Evolutionary conservation across 2,797 vertebrate genomes (phyloP).

Genomic region (Gadopsis bispinosus): DNA sequence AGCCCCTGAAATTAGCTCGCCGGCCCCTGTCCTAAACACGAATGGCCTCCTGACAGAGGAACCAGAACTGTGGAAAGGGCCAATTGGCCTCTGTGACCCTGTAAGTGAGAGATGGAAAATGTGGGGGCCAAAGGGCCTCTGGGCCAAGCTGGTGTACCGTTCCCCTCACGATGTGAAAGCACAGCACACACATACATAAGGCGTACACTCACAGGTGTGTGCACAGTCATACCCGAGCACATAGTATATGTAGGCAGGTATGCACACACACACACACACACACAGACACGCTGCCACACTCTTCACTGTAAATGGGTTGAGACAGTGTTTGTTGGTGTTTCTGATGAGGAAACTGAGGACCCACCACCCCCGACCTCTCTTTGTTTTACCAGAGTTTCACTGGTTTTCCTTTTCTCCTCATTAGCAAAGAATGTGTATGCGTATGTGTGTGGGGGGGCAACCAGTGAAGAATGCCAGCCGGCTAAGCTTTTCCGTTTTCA

Average conservation of each 20-base stretch:
- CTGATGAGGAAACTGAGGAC: conserved; percentile 63
- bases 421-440: conserved; percentile 55
- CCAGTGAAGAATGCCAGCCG: conserved; percentile 4
- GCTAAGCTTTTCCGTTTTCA: conserved; percentile 41
- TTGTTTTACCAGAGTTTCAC: conserved; percentile 36
- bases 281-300: conserved; percentile 9
- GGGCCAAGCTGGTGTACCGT: conserved; percentile 46
- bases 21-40: conserved; percentile 26
- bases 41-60: conserved; percentile 55
- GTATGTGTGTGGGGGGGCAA: not conserved
- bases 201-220: conserved; percentile 35
- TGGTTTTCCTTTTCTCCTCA: conserved; percentile 50
- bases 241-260: conserved; percentile 3
- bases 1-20: not conserved
- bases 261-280: conserved; percentile 17
- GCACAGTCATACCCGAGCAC: not conserved
- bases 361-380: not conserved
- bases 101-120: conserved; percentile 64
- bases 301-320: conserved; percentile 48
- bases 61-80: conserved; percentile 41
- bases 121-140: conserved; percentile 43
- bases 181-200: conserved; percentile 9
- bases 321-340: conserved; percentile 69
- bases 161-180: conserved; percentile 27
- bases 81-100: conserved; percentile 53